These are phyloP conservation scores for Macrosteles quadrilineatus DNA, from an alignment of 1,140 invertebrate genomes.

Conservation along the genomic window DNA sequence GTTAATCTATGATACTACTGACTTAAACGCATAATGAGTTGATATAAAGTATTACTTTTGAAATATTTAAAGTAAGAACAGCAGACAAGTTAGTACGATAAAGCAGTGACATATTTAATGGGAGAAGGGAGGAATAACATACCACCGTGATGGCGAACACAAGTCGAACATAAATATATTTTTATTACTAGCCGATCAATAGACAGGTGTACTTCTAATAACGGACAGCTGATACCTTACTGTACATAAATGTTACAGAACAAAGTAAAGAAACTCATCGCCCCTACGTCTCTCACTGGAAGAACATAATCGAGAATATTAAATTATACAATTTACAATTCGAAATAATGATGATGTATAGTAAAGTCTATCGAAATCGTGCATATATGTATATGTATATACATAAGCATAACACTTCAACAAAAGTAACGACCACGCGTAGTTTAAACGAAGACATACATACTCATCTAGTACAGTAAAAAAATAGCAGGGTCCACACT, in stretches of 20 bases:
- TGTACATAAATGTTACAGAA: slow-evolving; percentile 24
- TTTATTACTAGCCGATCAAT: slow-evolving; percentile 25
- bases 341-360: slow-evolving; percentile 11
- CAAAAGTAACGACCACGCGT: slow-evolving; percentile 3
- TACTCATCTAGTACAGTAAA: slow-evolving; percentile 22
- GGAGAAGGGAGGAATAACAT: background rate
- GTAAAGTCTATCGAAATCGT: slow-evolving; percentile 23
- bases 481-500: slow-evolving; percentile 24
- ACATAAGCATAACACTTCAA: slow-evolving; percentile 24
- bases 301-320: slow-evolving; percentile 9
- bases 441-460: slow-evolving; percentile 14
- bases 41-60: too few species aligned
- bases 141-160: background rate
- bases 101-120: too few species aligned
- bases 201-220: slow-evolving; percentile 25
- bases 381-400: slow-evolving; percentile 22
- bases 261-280: background rate
- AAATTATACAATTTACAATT: slow-evolving; percentile 21
- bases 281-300: background rate
- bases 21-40: too few species aligned
- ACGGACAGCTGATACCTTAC: slow-evolving; percentile 15
- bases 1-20: too few species aligned
- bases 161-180: slow-evolving; percentile 24
- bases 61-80: too few species aligned
- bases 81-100: too few species aligned